These are phyloP conservation scores for Bactericera cockerelli DNA, from an alignment of 1,140 invertebrate genomes.

Conservation along the genomic window DNA sequence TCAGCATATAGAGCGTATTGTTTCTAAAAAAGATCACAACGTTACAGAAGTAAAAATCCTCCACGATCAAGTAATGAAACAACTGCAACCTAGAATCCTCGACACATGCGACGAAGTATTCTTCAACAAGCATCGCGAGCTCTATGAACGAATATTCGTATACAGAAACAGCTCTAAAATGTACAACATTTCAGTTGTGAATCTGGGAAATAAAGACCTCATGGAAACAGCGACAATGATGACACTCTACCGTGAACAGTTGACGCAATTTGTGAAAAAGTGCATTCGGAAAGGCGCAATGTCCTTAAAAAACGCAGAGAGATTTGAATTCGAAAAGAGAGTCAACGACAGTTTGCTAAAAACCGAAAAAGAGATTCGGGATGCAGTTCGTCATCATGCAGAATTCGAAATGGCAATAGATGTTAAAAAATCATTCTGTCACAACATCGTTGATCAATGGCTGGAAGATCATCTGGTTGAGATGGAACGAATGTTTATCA, in stretches of 20 bases:
- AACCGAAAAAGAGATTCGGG: neutral
- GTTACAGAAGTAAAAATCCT: neutral
- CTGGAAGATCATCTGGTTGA: slow-evolving; percentile 33
- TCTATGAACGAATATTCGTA: neutral
- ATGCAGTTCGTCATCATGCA: neutral
- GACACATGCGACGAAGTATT: neutral
- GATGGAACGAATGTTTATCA: neutral
- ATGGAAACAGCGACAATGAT: neutral
- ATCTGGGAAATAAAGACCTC: neutral
- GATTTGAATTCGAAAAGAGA: neutral
- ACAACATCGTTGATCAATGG: slow-evolving; percentile 37
- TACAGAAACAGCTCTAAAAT: neutral
- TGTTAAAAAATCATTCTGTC: slow-evolving; percentile 3
- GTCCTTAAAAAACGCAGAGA: neutral
- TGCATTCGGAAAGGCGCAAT: neutral
- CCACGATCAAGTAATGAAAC: neutral
- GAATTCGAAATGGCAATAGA: neutral
- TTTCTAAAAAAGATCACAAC: neutral
- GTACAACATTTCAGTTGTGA: neutral
- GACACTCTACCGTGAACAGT: neutral
- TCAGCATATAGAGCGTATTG: neutral
- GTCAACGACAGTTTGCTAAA: neutral
- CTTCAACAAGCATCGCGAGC: neutral
- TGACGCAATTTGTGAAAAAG: neutral
- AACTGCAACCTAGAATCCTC: neutral